These are phyloP conservation scores for Petrolisthes cinctipes DNA, from an alignment of 2,888 invertebrate genomes.

Conservation along the genomic window DNA sequence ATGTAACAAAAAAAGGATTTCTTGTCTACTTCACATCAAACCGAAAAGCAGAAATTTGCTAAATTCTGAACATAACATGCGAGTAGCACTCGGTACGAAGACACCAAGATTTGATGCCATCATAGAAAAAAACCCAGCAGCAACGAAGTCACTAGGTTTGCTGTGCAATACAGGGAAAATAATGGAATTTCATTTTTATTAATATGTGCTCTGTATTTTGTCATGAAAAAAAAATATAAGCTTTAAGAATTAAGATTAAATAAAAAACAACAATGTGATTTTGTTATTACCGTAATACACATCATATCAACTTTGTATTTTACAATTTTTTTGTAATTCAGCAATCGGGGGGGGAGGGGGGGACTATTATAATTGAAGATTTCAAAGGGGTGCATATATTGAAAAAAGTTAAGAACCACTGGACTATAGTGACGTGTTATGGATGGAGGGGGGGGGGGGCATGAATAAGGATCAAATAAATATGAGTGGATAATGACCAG, in stretches of 20 bases:
- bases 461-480: too few species aligned
- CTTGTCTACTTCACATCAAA: slow-evolving; percentile 28
- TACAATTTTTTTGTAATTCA: neutral
- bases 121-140: slow-evolving; percentile 14
- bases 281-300: slow-evolving; percentile 18
- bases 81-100: slow-evolving; percentile 21
- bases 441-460: neutral
- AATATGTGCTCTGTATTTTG: slow-evolving; percentile 1
- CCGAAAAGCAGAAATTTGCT: slow-evolving; percentile 2
- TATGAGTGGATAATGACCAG: too few species aligned
- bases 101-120: slow-evolving; percentile 32
- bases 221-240: slow-evolving; percentile 23
- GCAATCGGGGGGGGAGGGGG: neutral
- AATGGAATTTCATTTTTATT: neutral
- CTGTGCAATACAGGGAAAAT: neutral
- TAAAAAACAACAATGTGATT: slow-evolving; percentile 2
- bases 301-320: slow-evolving; percentile 10
- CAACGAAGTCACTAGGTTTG: slow-evolving; percentile 24
- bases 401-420: neutral
- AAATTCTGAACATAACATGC: slow-evolving; percentile 18
- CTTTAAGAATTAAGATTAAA: neutral
- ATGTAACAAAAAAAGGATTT: neutral
- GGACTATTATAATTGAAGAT: neutral
- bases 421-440: neutral
- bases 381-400: neutral